phyloP scores from a whole-genome alignment of 1,140 invertebrate species.

The Hypsibius dujardini region DNA sequence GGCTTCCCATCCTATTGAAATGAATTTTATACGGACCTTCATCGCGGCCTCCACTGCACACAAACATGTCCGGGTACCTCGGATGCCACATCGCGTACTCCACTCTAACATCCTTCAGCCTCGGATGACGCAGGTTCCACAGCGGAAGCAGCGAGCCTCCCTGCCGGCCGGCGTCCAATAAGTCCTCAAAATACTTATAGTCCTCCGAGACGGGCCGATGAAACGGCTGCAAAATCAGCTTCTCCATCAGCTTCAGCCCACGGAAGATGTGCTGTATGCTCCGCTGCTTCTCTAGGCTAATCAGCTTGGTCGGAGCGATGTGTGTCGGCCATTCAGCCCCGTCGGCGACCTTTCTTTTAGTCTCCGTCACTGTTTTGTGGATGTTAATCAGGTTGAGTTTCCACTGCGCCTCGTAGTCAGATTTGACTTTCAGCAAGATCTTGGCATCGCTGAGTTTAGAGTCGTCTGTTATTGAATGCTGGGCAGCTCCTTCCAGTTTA shows the following conservation, averaged over 20 bases:
- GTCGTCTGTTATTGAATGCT: background rate
- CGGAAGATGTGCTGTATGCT: background rate
- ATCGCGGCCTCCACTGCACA: background rate
- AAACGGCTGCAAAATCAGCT: conserved; percentile 1
- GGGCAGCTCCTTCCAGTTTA: background rate
- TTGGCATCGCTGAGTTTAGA: background rate
- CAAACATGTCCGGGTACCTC: conserved; percentile 1
- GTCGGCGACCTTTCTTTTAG: conserved; percentile 5
- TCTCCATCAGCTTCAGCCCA: conserved; percentile 5
- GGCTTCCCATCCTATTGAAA: too few species aligned
- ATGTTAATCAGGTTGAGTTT: background rate
- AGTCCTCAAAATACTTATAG: conserved; percentile 6
- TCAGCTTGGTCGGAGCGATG: conserved; percentile 5
- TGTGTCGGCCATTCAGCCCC: background rate
- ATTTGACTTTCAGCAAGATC: background rate
- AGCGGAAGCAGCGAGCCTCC: background rate
- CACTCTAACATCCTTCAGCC: conserved; percentile 9
- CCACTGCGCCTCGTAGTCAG: background rate
- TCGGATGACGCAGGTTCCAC: conserved; percentile 1
- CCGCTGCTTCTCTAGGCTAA: background rate
- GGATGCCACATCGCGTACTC: conserved; percentile 5
- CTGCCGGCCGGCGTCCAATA: background rate
- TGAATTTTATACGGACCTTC: background rate
- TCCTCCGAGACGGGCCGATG: background rate
- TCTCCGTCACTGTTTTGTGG: background rate